phyloP scores from a whole-genome alignment of 2,113 vertebrate genomes.

The Cheirogaleus medius region DNA sequence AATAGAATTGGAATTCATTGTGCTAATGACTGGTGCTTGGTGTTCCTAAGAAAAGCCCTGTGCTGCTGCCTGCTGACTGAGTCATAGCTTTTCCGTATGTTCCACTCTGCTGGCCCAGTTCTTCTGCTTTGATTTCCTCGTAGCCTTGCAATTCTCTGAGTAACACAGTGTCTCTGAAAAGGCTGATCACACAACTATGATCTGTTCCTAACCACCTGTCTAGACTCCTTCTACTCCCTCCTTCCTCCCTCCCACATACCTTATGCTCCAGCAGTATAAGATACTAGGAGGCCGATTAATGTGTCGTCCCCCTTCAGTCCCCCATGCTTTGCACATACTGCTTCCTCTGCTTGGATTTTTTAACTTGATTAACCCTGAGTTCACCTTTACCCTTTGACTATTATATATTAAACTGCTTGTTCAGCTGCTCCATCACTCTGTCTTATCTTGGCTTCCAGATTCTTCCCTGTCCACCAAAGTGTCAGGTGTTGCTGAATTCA shows the following conservation, averaged over 20 bases:
- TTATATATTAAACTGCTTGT: not conserved
- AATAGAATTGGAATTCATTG: not conserved
- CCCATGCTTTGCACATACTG: not conserved
- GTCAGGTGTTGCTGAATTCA: not conserved
- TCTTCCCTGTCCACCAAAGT: not conserved
- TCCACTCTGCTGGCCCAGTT: not conserved
- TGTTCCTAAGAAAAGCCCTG: constrained; percentile 43
- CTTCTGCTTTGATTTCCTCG: constrained; percentile 38
- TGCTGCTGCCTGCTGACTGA: not conserved
- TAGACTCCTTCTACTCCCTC: not conserved
- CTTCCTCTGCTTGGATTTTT: not conserved
- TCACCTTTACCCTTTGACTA: not conserved
- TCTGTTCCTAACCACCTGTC: constrained; percentile 38
- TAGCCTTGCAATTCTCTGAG: not conserved
- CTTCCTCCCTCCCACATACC: not conserved
- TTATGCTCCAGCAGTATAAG: not conserved
- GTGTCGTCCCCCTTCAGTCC: not conserved
- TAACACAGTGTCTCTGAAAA: constrained; percentile 51
- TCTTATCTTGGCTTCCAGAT: not conserved
- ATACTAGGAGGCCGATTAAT: not conserved
- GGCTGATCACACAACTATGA: constrained; percentile 12
- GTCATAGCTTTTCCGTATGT: not conserved
- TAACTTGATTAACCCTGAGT: not conserved
- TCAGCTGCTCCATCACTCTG: not conserved
- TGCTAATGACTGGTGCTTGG: not conserved